Base-by-base conservation (phyloP, 2,888 invertebrate genomes). In the Steinernema carpocapsae region DNA sequence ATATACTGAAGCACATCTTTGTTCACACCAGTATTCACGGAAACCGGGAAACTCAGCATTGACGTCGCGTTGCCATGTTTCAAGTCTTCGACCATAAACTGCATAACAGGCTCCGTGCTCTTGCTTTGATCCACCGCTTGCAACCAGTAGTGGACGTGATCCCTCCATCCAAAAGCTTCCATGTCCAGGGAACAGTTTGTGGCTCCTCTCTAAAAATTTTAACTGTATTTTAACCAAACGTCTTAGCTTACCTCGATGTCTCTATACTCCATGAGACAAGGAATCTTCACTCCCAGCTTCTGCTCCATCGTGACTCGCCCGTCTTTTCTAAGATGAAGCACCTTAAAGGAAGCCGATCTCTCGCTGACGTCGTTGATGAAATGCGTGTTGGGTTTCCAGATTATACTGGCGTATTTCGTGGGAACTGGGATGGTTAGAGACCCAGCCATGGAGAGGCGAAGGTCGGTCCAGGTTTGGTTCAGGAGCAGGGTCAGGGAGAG, bases 91-190 rank as follows among this genome's bases (percentile, higher is more conserved):
- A 56, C 56, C 7, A 22, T 17, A 10, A 56, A 12, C 26, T 26
- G 22, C 6, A 56, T 4, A 17, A 56, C 56, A 7, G 4, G 22
- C 24, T 22, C 56, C 10, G 22, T 24, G 3, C 26, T 26, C 24
- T 26, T 56, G 22, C 24, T 24, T 6, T 7, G 26, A 6, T 56
- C 24, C 22, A 56, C 26, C 56, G 24, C 56, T 12, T 56, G 24
- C 22, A 56, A 26, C 7, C 56, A 26, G 26, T 56, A 56, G 56
- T 24, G 56, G 24, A 56, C 56, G 56, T 56, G 56, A 22, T 26
- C 17, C 24, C 56, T 56, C 56, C 56, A 56, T 24, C 56, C 56
- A 56, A 56, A 56, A 26, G 56, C 56, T 56, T 56, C 56, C 56
- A 56, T 7, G 56, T 56, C 56, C 6, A 56, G 19, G 12, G 56